Percentiles rank a stretch among this genome's conserved stretches.
Evolutionary conservation across 2,888 invertebrate genomes (phyloP).

Genomic region (Lumbricus terrestris): DNA sequence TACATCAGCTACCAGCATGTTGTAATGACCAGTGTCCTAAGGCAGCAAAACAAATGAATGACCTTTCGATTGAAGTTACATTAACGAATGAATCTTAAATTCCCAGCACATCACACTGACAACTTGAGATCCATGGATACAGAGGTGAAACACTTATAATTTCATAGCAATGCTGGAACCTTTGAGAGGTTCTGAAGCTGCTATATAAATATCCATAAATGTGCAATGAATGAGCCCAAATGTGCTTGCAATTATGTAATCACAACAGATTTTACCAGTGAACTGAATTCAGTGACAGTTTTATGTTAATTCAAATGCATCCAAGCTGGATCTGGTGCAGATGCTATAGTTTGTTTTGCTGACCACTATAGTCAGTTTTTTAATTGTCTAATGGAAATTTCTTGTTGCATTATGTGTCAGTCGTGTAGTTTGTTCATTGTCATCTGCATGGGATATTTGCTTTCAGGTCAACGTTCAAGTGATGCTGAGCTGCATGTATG

Average conservation of each 20-base stretch:
- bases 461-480: not conserved
- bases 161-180: not conserved
- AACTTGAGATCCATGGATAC: not conserved
- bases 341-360: not conserved
- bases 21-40: too few species aligned
- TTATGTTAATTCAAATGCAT: too few species aligned
- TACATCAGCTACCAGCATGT: too few species aligned
- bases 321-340: not conserved
- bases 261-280: too few species aligned
- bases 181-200: not conserved
- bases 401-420: not conserved
- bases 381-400: not conserved
- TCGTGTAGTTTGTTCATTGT: not conserved
- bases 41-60: too few species aligned
- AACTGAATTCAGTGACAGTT: too few species aligned
- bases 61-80: not conserved
- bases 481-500: not conserved
- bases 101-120: not conserved
- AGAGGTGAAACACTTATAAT: not conserved
- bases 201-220: not conserved
- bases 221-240: too few species aligned
- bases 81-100: not conserved
- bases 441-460: not conserved
- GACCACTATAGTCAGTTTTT: not conserved
- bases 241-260: too few species aligned